These are phyloP conservation scores for Pantherophis vulpinus DNA, from an alignment of 2,797 vertebrate species.

Conservation along the genomic window DNA sequence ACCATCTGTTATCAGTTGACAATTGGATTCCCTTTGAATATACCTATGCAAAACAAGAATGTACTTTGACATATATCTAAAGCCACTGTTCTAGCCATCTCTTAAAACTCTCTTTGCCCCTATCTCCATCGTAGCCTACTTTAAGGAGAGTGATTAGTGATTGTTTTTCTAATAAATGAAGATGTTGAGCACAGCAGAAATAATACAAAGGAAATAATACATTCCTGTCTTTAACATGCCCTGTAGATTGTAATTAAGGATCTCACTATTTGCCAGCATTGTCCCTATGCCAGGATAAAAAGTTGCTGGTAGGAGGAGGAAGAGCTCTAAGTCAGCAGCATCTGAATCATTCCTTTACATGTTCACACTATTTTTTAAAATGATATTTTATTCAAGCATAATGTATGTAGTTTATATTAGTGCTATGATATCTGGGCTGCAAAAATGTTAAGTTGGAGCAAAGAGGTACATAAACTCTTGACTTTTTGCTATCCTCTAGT, in stretches of 20 bases:
- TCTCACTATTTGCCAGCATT: background rate
- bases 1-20: background rate
- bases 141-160: background rate
- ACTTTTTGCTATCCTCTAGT: background rate
- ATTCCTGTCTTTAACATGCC: background rate
- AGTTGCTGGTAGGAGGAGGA: background rate
- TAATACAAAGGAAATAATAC: background rate
- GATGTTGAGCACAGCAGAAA: background rate
- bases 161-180: background rate
- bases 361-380: background rate
- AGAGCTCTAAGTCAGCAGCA: background rate
- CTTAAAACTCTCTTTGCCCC: background rate
- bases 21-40: background rate
- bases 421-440: background rate
- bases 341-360: background rate
- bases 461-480: background rate
- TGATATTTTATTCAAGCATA: background rate
- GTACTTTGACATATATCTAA: background rate
- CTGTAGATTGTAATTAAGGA: background rate
- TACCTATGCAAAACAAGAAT: background rate
- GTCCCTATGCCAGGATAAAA: background rate
- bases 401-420: background rate
- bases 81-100: background rate
- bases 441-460: background rate
- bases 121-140: background rate